phyloP scores from a whole-genome alignment of 2,888 invertebrate species.

The Leistus spinibarbis region DNA sequence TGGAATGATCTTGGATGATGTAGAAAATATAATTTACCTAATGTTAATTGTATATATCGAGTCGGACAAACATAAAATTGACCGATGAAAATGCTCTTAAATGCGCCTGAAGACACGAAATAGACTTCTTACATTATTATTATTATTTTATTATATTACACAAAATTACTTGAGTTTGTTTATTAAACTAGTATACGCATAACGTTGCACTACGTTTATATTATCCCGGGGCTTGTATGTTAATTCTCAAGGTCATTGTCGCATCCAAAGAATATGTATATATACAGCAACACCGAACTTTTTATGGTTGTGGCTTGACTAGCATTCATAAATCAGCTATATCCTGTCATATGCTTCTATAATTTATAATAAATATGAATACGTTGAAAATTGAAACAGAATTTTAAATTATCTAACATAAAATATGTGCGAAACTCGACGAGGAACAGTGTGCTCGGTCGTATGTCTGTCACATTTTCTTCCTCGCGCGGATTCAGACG shows the following conservation, averaged over 20 bases:
- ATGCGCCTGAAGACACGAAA: background rate
- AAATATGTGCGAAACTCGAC: too few species aligned
- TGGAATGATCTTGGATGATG: background rate
- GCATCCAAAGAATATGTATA: too few species aligned
- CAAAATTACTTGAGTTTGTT: background rate
- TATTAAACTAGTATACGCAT: too few species aligned
- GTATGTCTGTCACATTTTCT: too few species aligned
- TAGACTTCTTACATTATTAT: background rate
- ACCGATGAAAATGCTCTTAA: background rate
- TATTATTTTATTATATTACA: background rate
- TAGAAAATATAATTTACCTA: background rate
- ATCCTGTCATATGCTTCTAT: background rate
- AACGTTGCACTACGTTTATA: background rate
- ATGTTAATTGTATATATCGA: background rate
- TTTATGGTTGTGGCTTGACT: background rate
- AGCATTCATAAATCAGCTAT: background rate
- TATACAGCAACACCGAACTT: background rate
- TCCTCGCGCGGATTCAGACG: too few species aligned
- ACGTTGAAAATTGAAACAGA: background rate
- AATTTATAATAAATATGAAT: background rate
- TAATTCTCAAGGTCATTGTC: background rate
- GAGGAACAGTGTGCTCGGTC: too few species aligned
- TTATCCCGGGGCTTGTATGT: background rate
- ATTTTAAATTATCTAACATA: too few species aligned
- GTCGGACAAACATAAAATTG: background rate